These are phyloP conservation scores for Heterocephalus glaber DNA, from an alignment of 2,113 vertebrate genomes.

Conservation along the genomic window DNA sequence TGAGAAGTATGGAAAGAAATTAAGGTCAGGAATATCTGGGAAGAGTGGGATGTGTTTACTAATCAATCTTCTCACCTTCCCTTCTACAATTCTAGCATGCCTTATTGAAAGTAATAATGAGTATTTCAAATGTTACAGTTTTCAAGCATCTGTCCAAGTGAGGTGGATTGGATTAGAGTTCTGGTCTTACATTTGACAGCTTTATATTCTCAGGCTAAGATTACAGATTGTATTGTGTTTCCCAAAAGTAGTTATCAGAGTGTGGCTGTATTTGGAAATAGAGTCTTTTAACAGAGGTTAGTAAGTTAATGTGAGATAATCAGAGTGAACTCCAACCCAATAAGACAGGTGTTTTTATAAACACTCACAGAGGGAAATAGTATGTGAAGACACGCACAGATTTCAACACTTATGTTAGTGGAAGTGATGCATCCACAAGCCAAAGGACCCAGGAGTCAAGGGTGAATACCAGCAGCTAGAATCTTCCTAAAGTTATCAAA, in stretches of 20 bases:
- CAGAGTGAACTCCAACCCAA: neutral
- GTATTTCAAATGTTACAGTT: neutral
- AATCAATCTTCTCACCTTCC: neutral
- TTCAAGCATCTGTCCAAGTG: neutral
- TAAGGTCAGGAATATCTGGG: neutral
- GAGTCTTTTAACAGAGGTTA: neutral
- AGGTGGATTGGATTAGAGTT: neutral
- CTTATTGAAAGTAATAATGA: neutral
- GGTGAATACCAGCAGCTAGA: neutral
- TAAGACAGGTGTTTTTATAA: neutral
- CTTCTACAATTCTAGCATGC: neutral
- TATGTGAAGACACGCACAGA: neutral
- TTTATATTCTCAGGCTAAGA: neutral
- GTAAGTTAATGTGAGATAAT: neutral
- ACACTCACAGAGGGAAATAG: neutral
- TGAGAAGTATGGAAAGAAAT: neutral
- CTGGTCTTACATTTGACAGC: neutral
- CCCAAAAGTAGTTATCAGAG: neutral
- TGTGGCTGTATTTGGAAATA: neutral
- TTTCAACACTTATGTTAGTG: neutral
- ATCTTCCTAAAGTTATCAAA: neutral
- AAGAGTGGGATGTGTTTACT: neutral
- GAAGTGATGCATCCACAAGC: neutral
- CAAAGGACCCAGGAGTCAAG: neutral
- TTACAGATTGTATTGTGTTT: neutral